Conservation (phyloP, 2,113 vertebrate species). For the Sapajus apella region DNA sequence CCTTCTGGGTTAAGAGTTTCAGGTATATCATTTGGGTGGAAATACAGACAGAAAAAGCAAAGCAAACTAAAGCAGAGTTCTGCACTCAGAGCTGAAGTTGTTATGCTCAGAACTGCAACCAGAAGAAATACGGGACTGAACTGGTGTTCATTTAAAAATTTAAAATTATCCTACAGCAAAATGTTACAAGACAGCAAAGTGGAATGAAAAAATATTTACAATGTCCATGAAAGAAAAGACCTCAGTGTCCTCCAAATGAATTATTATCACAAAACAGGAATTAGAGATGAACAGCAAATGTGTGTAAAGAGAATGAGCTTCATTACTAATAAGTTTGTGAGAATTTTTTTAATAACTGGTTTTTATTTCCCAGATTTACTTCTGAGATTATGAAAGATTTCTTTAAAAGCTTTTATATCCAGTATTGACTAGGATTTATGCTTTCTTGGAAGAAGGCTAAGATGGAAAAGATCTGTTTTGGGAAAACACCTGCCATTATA, state of each 20-base stretch:
- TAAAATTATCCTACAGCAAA: not conserved
- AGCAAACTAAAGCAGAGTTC: not conserved
- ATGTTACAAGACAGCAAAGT: not conserved
- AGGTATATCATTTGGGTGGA: not conserved
- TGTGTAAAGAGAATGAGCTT: not conserved
- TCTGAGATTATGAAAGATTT: not conserved
- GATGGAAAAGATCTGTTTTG: not conserved
- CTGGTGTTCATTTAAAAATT: not conserved
- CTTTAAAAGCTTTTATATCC: not conserved
- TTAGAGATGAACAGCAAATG: not conserved
- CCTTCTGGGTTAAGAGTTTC: not conserved
- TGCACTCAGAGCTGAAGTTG: not conserved
- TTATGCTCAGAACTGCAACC: not conserved
- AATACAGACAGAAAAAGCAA: not conserved
- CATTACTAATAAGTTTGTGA: not conserved
- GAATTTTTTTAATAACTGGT: not conserved
- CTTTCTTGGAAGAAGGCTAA: not conserved
- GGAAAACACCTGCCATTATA: not conserved
- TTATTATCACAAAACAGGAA: not conserved
- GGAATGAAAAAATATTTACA: not conserved
- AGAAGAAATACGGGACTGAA: not conserved
- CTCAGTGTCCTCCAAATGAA: not conserved
- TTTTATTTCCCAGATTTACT: constrained; percentile 9
- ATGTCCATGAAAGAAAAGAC: not conserved
- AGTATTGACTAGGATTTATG: not conserved